Conservation (phyloP, 2,797 vertebrate species). For the Halcyon chelicuti region DNA sequence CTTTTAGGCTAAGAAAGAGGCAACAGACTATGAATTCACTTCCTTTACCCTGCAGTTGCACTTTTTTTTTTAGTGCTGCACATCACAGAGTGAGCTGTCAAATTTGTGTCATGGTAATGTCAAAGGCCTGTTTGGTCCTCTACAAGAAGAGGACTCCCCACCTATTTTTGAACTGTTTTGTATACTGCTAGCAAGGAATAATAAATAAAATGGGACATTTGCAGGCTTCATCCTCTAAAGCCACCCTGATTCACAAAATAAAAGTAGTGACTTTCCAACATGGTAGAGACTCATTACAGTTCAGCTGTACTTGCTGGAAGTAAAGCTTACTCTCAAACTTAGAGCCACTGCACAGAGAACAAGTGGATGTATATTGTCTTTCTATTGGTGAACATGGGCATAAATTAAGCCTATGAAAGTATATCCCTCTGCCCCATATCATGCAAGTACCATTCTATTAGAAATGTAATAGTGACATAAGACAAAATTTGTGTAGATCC, state of each 20-base stretch:
- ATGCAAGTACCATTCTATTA: neutral
- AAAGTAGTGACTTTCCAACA: neutral
- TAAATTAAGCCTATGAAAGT: neutral
- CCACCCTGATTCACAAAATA: neutral
- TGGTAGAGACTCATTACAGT: neutral
- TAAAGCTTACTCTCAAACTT: neutral
- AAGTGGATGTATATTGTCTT: neutral
- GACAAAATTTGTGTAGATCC: neutral
- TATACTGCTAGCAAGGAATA: neutral
- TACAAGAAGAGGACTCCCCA: neutral
- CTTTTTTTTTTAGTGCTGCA: neutral
- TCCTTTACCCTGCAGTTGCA: neutral
- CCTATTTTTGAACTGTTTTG: neutral
- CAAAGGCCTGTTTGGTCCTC: neutral
- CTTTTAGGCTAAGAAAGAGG: neutral
- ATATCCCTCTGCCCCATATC: neutral
- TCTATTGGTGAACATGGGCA: neutral
- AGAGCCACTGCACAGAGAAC: neutral
- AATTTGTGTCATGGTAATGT: neutral
- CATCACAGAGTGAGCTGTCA: neutral
- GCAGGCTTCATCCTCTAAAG: neutral
- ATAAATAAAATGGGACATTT: neutral
- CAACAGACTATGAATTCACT: neutral
- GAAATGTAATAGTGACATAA: neutral
- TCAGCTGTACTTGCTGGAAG: neutral